These are phyloP conservation scores for Daubentonia madagascariensis DNA, from an alignment of 2,113 vertebrate species.

Conservation along the genomic window DNA sequence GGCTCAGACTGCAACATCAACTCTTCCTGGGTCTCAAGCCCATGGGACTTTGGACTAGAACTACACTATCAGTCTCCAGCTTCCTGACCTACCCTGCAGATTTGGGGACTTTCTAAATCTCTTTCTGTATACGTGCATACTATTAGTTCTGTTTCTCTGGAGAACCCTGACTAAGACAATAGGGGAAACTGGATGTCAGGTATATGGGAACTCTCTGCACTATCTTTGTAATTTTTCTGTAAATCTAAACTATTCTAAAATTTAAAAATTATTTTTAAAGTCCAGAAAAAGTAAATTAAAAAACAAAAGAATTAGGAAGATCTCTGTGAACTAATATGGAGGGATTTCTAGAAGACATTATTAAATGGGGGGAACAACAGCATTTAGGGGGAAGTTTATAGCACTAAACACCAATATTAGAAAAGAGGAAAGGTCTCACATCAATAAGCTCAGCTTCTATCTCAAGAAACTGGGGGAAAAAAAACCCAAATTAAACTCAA, in stretches of 20 bases:
- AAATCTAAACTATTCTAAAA: background rate
- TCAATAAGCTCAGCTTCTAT: background rate
- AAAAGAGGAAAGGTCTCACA: background rate
- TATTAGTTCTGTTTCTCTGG: background rate
- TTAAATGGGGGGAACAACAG: background rate
- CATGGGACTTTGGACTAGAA: background rate
- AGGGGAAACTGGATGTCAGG: background rate
- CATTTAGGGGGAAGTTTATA: background rate
- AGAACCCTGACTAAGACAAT: background rate
- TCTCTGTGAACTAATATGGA: background rate
- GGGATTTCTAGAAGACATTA: background rate
- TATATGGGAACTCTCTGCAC: background rate
- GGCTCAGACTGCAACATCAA: background rate
- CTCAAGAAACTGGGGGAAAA: background rate
- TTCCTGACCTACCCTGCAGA: background rate
- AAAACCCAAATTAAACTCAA: background rate
- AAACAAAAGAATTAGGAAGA: background rate
- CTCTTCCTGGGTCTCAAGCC: background rate
- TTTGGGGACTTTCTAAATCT: background rate
- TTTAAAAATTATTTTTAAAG: background rate
- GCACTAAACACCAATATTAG: background rate
- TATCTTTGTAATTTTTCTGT: background rate
- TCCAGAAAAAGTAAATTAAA: background rate
- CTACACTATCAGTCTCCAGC: background rate
- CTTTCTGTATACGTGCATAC: background rate